Evolutionary conservation across 2,113 vertebrate species (phyloP), one percentile per base, ranked within the genome.

Genomic region (Micromys minutus): DNA sequence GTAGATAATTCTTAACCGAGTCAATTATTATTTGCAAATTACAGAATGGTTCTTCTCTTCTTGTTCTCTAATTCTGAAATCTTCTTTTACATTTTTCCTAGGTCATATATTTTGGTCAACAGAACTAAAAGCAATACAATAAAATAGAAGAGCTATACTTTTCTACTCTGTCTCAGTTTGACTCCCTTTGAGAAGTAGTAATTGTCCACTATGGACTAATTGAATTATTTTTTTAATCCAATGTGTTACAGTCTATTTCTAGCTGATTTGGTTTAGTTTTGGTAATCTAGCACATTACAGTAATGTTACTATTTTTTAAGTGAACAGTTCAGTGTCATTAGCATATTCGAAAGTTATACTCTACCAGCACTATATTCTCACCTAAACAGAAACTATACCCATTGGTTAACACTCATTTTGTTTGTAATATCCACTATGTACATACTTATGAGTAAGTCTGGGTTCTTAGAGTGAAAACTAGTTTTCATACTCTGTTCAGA

Each of bases 201-300:
- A 8, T 55, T 42, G 50, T 39, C 92, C 50, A 81, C 15, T 34
- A 92, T 4, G 13, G 12, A 34, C 59, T 65, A 39, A 29, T 47
- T 1, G 5, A 24, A 22, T n/a, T 77, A 42, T 71, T n/a, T n/a
- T 77, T 61, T 75, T 21, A 69, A 84, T 34, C 85, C 39, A 59
- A 9, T 88, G 1, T 36, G 26, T 69, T 80, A 83, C 36, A 74
- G 80, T 88, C 24, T 36, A 47, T 75, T 93, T 95, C 74, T 63
- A 91, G 61, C 8, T 79, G 47, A 89, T 47, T 55, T 85, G 36
- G 61, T 63, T 96, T 87, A 45, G 47, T 50, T 61, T 63, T 94
- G 45, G 11, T 24, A 92, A 87, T 87, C 22, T 74, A 74, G 19
- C 24, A 85, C 34, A 57, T 34, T 59, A 74, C 8, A 42, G 7